A percentile compares a stretch with the other conserved stretches of the same genome.
These are phyloP conservation scores for Rhegmatorhina hoffmannsi DNA, from an alignment of 2,113 vertebrate species.

Conservation along the genomic window DNA sequence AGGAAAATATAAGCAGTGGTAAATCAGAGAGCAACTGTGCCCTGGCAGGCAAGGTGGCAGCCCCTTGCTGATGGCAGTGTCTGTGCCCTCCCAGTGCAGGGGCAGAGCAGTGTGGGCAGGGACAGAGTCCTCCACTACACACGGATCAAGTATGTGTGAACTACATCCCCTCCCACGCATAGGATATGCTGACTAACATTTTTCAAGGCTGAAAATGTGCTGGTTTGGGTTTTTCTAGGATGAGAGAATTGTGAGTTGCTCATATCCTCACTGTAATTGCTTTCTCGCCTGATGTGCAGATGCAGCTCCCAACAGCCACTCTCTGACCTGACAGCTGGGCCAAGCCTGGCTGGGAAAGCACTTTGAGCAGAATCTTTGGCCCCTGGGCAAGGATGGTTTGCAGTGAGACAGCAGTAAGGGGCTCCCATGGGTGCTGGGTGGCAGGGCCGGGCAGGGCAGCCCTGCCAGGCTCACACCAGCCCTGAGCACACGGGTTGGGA, in stretches of 20 bases:
- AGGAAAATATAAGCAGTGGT: not conserved
- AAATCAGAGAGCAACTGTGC: not conserved
- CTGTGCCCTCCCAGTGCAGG: not conserved
- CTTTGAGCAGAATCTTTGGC: not conserved
- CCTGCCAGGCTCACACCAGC: not conserved
- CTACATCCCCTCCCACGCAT: accelerated
- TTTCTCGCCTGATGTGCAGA: not conserved
- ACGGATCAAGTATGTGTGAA: not conserved
- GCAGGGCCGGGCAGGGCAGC: not conserved
- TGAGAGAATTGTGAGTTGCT: not conserved
- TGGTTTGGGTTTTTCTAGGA: not conserved
- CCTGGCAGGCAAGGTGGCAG: not conserved
- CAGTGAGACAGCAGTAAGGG: not conserved
- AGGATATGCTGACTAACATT: not conserved
- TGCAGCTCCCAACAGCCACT: not conserved
- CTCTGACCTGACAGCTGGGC: not conserved
- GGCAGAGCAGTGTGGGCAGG: not conserved
- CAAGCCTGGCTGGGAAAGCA: not conserved
- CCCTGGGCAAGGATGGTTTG: not conserved
- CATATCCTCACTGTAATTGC: not conserved
- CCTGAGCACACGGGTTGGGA: not conserved
- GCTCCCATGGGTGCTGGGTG: accelerated
- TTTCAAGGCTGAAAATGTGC: not conserved
- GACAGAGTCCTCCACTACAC: not conserved
- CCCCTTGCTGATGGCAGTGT: too few relatives aligned